phyloP scores from a whole-genome alignment of 2,113 vertebrate species.

The Anoplopoma fimbria region DNA sequence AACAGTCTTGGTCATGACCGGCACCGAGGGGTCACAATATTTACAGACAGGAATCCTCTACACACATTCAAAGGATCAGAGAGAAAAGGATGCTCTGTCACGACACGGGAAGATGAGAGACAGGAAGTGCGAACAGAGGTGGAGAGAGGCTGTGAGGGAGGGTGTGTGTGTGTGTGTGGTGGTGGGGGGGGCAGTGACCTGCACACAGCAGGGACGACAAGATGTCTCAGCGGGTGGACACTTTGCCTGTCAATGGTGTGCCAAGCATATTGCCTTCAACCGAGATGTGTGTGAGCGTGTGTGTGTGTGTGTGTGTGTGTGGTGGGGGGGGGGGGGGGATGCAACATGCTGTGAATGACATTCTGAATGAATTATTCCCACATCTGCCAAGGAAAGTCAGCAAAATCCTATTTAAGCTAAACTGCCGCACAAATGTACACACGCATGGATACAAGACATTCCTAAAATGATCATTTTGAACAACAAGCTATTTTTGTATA shows the following conservation, averaged over 20 bases:
- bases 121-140: constrained; percentile 56
- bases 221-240: constrained; percentile 41
- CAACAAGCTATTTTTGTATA: neutral
- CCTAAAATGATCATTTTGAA: neutral
- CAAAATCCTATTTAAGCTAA: neutral
- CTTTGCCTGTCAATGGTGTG: constrained; percentile 38
- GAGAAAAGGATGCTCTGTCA: constrained; percentile 26
- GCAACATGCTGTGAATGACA: neutral
- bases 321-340: neutral
- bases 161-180: no score
- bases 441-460: neutral
- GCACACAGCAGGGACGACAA: constrained; percentile 31
- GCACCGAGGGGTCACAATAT: constrained; percentile 19
- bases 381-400: neutral
- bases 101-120: constrained; percentile 36
- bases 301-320: no score
- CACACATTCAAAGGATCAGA: neutral
- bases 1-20: neutral
- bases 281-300: neutral
- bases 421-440: neutral
- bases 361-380: neutral
- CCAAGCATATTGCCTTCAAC: constrained; percentile 6
- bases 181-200: constrained; percentile 4
- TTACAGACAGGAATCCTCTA: constrained; percentile 38
- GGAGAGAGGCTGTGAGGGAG: neutral